These are phyloP conservation scores for Dipodomys stephensi DNA, from an alignment of 2,113 vertebrate species.

Conservation along the genomic window DNA sequence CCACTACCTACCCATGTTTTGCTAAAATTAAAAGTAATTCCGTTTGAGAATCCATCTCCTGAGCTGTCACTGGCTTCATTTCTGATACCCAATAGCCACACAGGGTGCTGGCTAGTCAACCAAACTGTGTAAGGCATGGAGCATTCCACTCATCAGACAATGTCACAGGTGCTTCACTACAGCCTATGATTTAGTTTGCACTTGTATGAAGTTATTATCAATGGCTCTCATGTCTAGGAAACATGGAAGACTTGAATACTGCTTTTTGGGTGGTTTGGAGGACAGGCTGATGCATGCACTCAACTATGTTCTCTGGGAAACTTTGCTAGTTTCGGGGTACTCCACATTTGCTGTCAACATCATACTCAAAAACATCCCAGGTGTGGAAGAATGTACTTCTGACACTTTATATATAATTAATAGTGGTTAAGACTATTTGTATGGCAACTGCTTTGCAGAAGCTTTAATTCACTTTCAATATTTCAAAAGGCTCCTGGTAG, in stretches of 20 bases:
- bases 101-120: neutral
- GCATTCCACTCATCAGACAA: neutral
- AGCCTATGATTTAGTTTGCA: neutral
- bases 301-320: neutral
- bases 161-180: neutral
- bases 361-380: constrained; percentile 41
- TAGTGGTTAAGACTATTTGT: constrained; percentile 76
- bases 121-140: neutral
- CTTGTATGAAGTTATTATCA: neutral
- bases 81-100: neutral
- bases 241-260: neutral
- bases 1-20: neutral
- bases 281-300: neutral
- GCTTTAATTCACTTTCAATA: constrained; percentile 80
- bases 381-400: constrained; percentile 51
- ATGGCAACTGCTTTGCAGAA: constrained; percentile 77
- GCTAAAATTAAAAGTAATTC: constrained; percentile 14
- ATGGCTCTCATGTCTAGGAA: neutral
- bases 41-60: neutral
- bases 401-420: constrained; percentile 80
- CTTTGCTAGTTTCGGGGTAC: neutral
- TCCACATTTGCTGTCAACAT: constrained; percentile 1
- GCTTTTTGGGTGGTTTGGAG: neutral
- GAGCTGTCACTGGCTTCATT: neutral
- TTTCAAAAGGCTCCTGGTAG: constrained; percentile 80